Evolutionary conservation across 2,113 vertebrate species (phyloP).

Genomic region (Urocynchramus pylzowi): DNA sequence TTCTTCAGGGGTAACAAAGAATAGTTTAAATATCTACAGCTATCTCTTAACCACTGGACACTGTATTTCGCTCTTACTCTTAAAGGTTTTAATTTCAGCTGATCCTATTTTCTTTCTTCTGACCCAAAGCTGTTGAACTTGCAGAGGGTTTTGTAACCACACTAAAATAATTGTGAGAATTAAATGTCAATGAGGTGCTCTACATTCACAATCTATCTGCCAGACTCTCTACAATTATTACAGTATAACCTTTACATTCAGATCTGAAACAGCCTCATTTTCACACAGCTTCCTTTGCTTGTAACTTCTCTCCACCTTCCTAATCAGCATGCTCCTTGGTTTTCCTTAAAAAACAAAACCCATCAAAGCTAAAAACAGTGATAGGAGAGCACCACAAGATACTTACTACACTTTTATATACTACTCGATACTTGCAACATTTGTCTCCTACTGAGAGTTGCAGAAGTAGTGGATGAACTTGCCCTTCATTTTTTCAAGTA

Average conservation of each 20-base stretch:
- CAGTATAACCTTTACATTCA: neutral
- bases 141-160: neutral
- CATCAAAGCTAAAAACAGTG: neutral
- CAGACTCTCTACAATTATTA: neutral
- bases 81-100: neutral
- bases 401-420: neutral
- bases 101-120: neutral
- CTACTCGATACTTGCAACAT: neutral
- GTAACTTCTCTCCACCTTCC: neutral
- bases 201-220: neutral
- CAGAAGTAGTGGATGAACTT: neutral
- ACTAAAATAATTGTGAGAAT: neutral
- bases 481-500: neutral
- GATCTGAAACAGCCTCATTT: neutral
- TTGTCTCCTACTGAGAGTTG: neutral
- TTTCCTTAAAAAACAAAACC: neutral
- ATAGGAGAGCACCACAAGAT: neutral
- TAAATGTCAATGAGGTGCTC: neutral
- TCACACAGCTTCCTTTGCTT: neutral
- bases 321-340: neutral
- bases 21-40: neutral
- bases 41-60: neutral
- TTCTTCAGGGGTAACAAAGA: neutral
- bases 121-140: neutral
- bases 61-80: neutral